Evolutionary conservation across 2,797 vertebrate genomes (phyloP).

Genomic region (Heterohyrax brucei): DNA sequence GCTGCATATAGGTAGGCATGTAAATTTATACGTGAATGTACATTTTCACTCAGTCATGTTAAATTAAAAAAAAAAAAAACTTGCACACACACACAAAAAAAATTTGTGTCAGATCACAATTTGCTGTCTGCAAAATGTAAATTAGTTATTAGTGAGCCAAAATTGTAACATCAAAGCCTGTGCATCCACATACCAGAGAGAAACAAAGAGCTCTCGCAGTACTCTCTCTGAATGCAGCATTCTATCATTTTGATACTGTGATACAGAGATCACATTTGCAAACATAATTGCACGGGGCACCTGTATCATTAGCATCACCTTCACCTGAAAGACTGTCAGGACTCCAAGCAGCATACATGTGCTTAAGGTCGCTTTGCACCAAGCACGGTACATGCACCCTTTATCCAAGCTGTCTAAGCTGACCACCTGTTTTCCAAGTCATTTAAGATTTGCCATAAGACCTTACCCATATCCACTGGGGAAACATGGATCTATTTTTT

Average conservation of each 20-base stretch:
- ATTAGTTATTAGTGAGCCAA: slow-evolving; percentile 91
- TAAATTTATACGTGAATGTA: too few species aligned
- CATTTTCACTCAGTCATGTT: too few species aligned
- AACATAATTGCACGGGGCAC: neutral
- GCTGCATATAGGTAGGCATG: too few species aligned
- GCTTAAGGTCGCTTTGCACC: neutral
- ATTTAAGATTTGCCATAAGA: neutral
- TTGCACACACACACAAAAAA: neutral
- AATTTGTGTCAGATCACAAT: slow-evolving; percentile 90
- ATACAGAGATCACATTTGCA: slow-evolving; percentile 55
- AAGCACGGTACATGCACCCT: neutral
- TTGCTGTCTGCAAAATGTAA: slow-evolving; percentile 91
- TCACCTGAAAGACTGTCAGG: neutral
- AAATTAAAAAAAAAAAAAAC: too few species aligned
- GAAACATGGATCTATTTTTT: neutral
- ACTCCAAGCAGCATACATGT: rapidly evolving
- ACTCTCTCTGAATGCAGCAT: slow-evolving; percentile 39
- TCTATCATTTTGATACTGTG: slow-evolving; percentile 51
- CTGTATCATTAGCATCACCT: slow-evolving; percentile 44
- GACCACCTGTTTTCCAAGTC: neutral
- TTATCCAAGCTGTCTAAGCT: neutral
- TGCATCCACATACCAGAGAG: slow-evolving; percentile 80
- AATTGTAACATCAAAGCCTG: slow-evolving; percentile 88
- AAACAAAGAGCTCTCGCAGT: slow-evolving; percentile 86
- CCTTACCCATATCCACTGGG: neutral